Conservation (phyloP, 2,888 invertebrate species). For the Fragum fragum region DNA sequence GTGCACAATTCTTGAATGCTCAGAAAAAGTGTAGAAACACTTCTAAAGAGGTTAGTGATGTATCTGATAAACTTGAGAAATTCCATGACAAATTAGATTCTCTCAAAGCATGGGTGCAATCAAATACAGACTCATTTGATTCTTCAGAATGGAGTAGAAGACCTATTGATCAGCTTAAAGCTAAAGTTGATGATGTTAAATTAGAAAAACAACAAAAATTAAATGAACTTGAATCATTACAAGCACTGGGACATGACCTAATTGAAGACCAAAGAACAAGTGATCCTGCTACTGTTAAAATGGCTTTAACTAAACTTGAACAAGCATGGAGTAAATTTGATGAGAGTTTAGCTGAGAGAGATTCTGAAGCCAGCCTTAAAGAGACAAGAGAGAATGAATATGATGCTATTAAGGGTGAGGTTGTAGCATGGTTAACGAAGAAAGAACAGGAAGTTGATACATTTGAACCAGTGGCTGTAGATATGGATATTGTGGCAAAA, state of each 20-base stretch:
- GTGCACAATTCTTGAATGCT: conserved; percentile 94
- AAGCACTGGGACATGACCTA: conserved; percentile 78
- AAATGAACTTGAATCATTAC: conserved; percentile 75
- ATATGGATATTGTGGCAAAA: conserved; percentile 93
- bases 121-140: conserved; percentile 78
- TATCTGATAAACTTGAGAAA: conserved; percentile 89
- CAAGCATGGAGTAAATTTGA: conserved; percentile 96
- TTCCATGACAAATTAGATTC: conserved; percentile 88
- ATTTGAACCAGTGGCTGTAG: conserved; percentile 95
- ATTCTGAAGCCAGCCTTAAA: conserved; percentile 93
- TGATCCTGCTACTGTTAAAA: conserved; percentile 80
- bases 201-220: conserved; percentile 74
- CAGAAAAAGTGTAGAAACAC: conserved; percentile 93
- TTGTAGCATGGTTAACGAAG: conserved; percentile 93
- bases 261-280: conserved; percentile 82
- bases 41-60: conserved; percentile 94
- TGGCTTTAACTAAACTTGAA: conserved; percentile 89
- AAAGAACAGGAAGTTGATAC: conserved; percentile 93
- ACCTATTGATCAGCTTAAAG: conserved; percentile 89
- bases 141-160: conserved; percentile 90
- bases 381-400: conserved; percentile 95
- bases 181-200: conserved; percentile 89
- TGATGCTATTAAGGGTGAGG: conserved; percentile 93
- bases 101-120: conserved; percentile 81
- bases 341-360: conserved; percentile 93